These are phyloP conservation scores for Poecilobothrus nobilitatus DNA, from an alignment of 2,888 invertebrate genomes.

Conservation along the genomic window DNA sequence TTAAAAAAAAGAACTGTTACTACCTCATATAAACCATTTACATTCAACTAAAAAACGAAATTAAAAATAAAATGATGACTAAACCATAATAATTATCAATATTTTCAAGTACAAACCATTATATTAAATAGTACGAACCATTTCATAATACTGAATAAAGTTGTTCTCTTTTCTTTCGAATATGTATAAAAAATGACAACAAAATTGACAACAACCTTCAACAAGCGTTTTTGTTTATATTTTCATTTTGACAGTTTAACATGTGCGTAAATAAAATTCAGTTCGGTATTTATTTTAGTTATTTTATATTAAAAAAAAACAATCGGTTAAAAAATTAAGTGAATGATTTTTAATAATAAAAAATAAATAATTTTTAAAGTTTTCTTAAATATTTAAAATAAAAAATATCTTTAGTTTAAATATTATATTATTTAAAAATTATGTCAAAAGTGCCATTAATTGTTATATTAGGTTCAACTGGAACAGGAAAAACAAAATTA, in stretches of 20 bases:
- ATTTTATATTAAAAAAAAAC: no score
- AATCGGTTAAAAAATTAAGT: no score
- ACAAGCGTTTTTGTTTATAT: neutral
- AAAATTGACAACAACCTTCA: neutral
- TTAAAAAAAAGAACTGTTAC: no score
- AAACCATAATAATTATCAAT: no score
- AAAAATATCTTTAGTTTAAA: neutral
- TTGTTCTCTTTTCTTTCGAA: neutral
- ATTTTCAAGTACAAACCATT: no score
- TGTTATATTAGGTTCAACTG: constrained; percentile 91
- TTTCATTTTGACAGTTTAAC: neutral
- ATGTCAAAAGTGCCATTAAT: constrained; percentile 58
- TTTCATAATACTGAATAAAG: neutral
- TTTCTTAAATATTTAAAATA: neutral
- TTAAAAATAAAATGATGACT: no score
- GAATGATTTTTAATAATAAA: neutral
- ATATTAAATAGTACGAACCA: neutral
- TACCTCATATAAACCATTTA: no score
- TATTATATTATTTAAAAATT: neutral
- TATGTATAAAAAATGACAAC: neutral
- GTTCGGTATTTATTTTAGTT: neutral
- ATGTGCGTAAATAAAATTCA: neutral
- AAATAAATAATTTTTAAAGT: neutral
- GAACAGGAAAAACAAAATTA: constrained; percentile 94
- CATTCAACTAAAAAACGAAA: no score